Evolutionary conservation across 2,888 invertebrate species (phyloP), one percentile per base, ranked within the genome.

Genomic region (Deilephila elpenor): DNA sequence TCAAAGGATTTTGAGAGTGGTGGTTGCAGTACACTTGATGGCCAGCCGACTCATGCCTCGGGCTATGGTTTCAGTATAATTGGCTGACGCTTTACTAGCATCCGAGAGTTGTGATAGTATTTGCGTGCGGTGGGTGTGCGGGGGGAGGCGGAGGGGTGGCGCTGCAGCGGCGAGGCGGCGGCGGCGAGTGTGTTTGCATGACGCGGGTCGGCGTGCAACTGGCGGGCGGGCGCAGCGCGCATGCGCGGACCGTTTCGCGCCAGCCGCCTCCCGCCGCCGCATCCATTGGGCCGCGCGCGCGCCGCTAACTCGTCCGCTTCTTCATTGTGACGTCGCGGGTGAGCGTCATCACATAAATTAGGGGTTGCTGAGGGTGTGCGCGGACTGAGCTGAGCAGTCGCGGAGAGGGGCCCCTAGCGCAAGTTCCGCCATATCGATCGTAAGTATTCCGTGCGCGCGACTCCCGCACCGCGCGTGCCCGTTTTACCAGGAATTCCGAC

Each of bases 291-390:
- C 70, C 71, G 74, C 76, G 74, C 74, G 77, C 76, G 78, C 78
- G 81, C 79, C 34, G 64, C 51, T 25, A n/a, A 7, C 19, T 17
- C 11, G 17, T 20, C 53, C 34, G 82, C 82, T 79, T 81, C 82
- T 83, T 78, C 80, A 83, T 82, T 84, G 86, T 91, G 90, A 90
- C 90, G 89, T 90, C 85, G 87, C 80, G 81, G 78, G 78, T 75
- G 75, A 86, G 88, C 89, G 91, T 90, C 91, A 90, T 87, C 85
- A 81, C 85, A 86, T 87, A 86, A 88, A 88, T n/a, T 88, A 88
- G 88, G 84, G 87, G 86, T 85, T 84, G 83, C 79, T 80, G 84
- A 85, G 79, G 80, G 78, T 77, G 79, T 80, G 80, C 77, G 84
- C 82, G 82, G 82, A 85, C 86, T 80, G 76, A 80, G 82, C 82